phyloP scores from a whole-genome alignment of 1,140 invertebrate genomes.

The Galleria mellonella region DNA sequence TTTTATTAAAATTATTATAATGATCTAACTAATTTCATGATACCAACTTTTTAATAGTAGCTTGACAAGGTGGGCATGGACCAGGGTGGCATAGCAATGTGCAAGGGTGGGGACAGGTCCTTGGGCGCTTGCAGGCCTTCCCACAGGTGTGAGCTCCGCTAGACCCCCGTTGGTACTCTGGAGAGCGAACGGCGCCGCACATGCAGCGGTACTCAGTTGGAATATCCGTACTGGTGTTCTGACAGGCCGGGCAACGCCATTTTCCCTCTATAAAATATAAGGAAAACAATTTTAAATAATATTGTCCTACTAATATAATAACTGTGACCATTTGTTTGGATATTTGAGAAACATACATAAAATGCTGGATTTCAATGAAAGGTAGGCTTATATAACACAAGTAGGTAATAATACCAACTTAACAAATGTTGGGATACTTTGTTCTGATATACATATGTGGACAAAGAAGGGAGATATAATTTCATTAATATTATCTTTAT shows the following conservation, averaged over 20 bases:
- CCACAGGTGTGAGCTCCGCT: constrained; percentile 91
- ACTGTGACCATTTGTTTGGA: too few species aligned
- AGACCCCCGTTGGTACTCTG: constrained; percentile 82
- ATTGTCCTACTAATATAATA: too few species aligned
- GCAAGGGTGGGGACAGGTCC: constrained; percentile 87
- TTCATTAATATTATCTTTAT: too few species aligned
- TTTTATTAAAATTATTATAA: too few species aligned
- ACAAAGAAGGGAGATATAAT: too few species aligned
- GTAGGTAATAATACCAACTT: too few species aligned
- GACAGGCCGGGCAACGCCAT: constrained; percentile 96
- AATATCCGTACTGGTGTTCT: constrained; percentile 80
- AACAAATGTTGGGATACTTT: too few species aligned
- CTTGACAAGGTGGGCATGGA: constrained; percentile 87
- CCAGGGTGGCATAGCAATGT: constrained; percentile 94
- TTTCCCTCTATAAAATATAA: constrained; percentile 75
- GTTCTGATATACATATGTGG: too few species aligned
- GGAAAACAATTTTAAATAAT: neutral
- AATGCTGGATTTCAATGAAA: too few species aligned
- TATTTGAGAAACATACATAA: too few species aligned
- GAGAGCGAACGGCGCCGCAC: constrained; percentile 85
- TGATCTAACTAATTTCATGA: neutral
- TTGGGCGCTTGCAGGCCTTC: constrained; percentile 83
- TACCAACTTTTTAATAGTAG: constrained; percentile 69
- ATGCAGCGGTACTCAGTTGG: constrained; percentile 88
- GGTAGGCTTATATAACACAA: too few species aligned